Base-by-base conservation (phyloP, 2,888 invertebrate genomes). In the Axea sp. region DNA sequence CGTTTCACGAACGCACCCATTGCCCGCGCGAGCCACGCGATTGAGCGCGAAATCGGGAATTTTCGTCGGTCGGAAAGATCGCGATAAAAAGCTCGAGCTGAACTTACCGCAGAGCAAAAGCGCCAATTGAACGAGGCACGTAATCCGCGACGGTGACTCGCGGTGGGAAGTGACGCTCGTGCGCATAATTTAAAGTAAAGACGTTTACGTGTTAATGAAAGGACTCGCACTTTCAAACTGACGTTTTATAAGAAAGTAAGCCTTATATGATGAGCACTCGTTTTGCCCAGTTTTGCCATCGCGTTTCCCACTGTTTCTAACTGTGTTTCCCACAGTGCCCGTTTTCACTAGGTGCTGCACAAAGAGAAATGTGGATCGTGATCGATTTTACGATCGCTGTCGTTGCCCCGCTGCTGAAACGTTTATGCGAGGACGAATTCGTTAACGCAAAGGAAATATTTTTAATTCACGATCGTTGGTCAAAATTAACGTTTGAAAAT, bases 161-260 rank as follows among this genome's bases (percentile, higher is more conserved):
- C 60, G 69, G 35, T 19, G 51, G 8, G 22, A 35, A 49, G 28
- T 47, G 28, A 41, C 62, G 57, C 15, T 67, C 64, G 78, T 68
- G 55, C 73, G 76, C 74, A 72, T 75, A 60, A 82, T 62, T 72
- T 76, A 77, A 78, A 68, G 76, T 41, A 59, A 57, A 43, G 51
- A 67, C n/a, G 39, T 73, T 55, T 37, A 65, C 69, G 53, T 45
- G 68, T 62, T 55, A 77, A 77, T 69, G 76, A 64, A 33, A 57
- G 57, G 73, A 80, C 83, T 82, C 79, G 81, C 82, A 85, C 86
- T 87, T 87, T 87, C 86, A 77, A 84, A 86, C 86, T 85, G 83
- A 83, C 81, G 79, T 77, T 82, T 81, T 78, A 80, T 37, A 82
- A 80, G 80, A 78, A 76, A 69, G 69, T 71, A 64, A 57, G 79